These are phyloP conservation scores for Galeopsomyia nigrocyanea DNA, from an alignment of 2,888 invertebrate genomes.

Conservation along the genomic window DNA sequence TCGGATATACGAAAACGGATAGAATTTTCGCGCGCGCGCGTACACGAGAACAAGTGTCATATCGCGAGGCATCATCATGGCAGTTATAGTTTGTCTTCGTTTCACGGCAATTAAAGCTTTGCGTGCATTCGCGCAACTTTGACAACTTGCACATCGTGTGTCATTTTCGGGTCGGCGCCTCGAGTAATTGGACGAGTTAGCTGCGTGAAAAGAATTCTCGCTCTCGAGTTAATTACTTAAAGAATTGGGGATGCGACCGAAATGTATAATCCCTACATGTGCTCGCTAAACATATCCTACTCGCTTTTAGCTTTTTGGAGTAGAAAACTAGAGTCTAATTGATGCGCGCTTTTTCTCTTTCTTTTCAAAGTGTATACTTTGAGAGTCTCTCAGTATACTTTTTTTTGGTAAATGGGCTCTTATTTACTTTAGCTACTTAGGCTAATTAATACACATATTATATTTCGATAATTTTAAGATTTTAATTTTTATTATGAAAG, in stretches of 20 bases:
- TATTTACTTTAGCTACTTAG: too few relatives aligned
- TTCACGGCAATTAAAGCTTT: conserved; percentile 39
- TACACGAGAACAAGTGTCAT: too few relatives aligned
- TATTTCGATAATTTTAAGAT: too few relatives aligned
- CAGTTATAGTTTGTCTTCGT: conserved; percentile 32
- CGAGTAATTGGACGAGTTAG: conserved; percentile 35
- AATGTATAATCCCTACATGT: neutral
- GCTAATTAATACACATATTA: too few relatives aligned
- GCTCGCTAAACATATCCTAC: neutral
- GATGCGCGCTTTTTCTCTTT: too few relatives aligned
- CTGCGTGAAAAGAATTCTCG: conserved; percentile 1
- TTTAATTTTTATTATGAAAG: too few relatives aligned
- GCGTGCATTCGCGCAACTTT: conserved; percentile 10
- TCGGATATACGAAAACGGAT: too few relatives aligned
- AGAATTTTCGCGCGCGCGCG: too few relatives aligned
- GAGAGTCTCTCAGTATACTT: too few relatives aligned
- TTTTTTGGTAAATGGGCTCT: too few relatives aligned
- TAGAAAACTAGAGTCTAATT: conserved; percentile 16
- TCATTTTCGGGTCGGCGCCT: conserved; percentile 38
- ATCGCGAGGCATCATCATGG: conserved; percentile 25
- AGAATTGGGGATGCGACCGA: conserved; percentile 5
- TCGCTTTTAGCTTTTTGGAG: conserved; percentile 20
- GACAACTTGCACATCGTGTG: conserved; percentile 22
- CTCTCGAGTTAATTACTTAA: conserved; percentile 20
- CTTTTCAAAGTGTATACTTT: too few relatives aligned